These are phyloP conservation scores for Sebastolobus altivelis DNA, from an alignment of 2,797 vertebrate genomes.

Conservation along the genomic window DNA sequence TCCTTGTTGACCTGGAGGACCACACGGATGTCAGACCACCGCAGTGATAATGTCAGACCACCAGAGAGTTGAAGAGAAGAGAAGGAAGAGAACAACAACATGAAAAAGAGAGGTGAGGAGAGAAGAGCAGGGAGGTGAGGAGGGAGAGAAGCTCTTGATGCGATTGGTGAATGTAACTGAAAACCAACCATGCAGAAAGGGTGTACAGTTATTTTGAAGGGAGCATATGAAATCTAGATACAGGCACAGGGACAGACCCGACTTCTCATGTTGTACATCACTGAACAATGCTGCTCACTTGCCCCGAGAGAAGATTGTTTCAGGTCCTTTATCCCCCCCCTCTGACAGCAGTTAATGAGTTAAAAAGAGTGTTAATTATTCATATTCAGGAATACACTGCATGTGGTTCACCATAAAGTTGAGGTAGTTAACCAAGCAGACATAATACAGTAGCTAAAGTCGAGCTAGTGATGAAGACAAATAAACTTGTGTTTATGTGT, in stretches of 20 bases:
- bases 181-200: constrained; percentile 24
- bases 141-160: neutral
- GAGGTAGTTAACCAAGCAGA: constrained; percentile 22
- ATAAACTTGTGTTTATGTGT: neutral
- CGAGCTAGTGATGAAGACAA: neutral
- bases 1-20: constrained; percentile 52
- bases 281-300: constrained; percentile 19
- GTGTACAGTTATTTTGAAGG: neutral
- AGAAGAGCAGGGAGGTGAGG: constrained; percentile 16
- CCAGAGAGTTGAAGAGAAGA: constrained; percentile 47
- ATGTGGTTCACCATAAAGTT: neutral
- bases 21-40: constrained; percentile 66
- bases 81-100: neutral
- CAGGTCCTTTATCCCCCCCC: neutral
- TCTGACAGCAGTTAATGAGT: neutral
- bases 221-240: constrained; percentile 22
- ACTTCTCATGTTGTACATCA: constrained; percentile 9
- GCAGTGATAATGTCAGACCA: constrained; percentile 60
- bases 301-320: neutral
- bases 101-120: neutral
- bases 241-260: constrained; percentile 43
- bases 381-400: neutral
- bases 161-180: constrained; percentile 4
- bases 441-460: neutral
- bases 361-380: neutral